phyloP scores from a whole-genome alignment of 2,797 vertebrate genomes.

The Decapterus maruadsi region DNA sequence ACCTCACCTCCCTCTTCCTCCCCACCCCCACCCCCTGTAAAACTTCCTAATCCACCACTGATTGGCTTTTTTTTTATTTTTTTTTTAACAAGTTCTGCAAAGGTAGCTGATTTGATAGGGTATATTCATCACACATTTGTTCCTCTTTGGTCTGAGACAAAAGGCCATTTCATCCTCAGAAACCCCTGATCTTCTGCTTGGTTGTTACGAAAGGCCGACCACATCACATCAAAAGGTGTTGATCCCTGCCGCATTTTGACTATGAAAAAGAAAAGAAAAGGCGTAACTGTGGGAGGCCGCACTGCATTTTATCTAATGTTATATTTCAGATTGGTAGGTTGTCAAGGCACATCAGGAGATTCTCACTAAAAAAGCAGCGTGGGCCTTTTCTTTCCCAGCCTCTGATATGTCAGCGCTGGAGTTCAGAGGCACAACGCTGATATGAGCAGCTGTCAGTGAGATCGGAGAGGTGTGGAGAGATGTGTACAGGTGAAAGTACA shows the following conservation, averaged over 20 bases:
- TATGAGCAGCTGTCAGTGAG: slow-evolving; percentile 27
- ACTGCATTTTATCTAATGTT: slow-evolving; percentile 22
- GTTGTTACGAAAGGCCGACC: slow-evolving; percentile 50
- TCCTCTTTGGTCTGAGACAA: slow-evolving; percentile 9
- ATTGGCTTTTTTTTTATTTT: slow-evolving; percentile 15
- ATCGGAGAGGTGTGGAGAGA: slow-evolving; percentile 40
- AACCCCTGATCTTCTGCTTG: slow-evolving; percentile 16
- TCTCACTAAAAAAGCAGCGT: background rate
- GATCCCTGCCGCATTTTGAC: slow-evolving; percentile 25
- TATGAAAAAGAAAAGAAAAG: slow-evolving; percentile 15
- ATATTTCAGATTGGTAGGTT: slow-evolving; percentile 6
- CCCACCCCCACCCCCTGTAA: background rate
- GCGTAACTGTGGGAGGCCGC: slow-evolving; percentile 21
- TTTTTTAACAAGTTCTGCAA: slow-evolving; percentile 7
- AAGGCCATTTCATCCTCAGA: slow-evolving; percentile 26
- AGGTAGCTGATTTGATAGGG: slow-evolving; percentile 25
- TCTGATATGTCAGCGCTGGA: slow-evolving; percentile 12
- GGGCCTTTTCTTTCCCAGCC: slow-evolving; percentile 12
- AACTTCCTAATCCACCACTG: slow-evolving; percentile 15
- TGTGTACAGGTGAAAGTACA: slow-evolving; percentile 18
- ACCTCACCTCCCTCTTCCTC: slow-evolving; percentile 8
- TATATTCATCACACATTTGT: slow-evolving; percentile 16
- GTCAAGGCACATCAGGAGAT: slow-evolving; percentile 3
- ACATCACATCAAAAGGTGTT: slow-evolving; percentile 33
- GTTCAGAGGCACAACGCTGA: slow-evolving; percentile 20